Evolutionary conservation across 2,888 invertebrate species (phyloP), one percentile per base, ranked within the genome.

Genomic region (Dasypolia templi): DNA sequence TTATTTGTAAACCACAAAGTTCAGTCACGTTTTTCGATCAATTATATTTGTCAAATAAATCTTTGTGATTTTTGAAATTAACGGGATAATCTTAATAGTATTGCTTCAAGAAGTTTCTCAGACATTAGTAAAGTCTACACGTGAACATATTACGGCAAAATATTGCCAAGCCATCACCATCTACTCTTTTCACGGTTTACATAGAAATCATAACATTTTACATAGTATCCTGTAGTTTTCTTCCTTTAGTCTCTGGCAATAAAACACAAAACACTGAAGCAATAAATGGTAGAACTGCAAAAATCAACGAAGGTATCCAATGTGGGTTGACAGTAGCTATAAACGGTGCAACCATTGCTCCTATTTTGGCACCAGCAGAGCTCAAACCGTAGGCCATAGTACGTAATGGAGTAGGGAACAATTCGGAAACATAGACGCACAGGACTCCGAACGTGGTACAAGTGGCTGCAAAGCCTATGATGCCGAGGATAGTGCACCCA

Each of bases 391-490:
- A 91, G 0, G 90, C 91, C 93, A 93, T 93, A 53, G 90, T 92
- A 32, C 93, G 89, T 51, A 93, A 75, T 55, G 91, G 88, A 22
- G 93, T 93, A 39, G 94, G 93, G 75, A 90, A 94, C n/a, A 93
- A 79, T 81, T 94, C 93, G 0, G 91, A 91, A 9, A 89, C 88
- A 67, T 90, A 92, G 4, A 93, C 87, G 49, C 91, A 92, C 7
- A 90, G 26, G 3, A 92, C 77, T 4, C 85, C 83, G 65, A 91
- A 93, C 0, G 86, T 86, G 0, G 88, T 87, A 32, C 84, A 89
- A 2, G 86, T 81, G 0, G 90, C 86, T 51, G 87, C 85, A 11
- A 92, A 88, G 7, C 92, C 92, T 9, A 90, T 77, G 0, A 92
- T 81, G 5, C 92, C 92, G 12, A 92, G 58, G 3, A 90, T 62